These are phyloP conservation scores for Falco cherrug DNA, from an alignment of 2,797 vertebrate genomes.

Conservation along the genomic window DNA sequence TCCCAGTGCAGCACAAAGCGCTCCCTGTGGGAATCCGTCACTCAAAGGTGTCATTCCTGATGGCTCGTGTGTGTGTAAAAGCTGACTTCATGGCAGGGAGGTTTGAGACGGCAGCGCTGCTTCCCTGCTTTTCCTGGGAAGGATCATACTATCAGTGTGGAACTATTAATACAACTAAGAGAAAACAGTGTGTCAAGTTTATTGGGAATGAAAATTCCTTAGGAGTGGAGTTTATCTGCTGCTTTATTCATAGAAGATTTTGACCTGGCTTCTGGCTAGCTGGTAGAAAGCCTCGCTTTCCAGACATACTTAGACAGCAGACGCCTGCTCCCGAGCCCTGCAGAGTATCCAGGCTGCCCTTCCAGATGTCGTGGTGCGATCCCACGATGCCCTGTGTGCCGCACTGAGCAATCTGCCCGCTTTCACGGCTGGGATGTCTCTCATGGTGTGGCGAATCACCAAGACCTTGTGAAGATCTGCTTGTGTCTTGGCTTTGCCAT, in stretches of 20 bases:
- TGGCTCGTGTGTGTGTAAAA: not conserved
- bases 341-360: not conserved
- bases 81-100: not conserved
- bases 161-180: not conserved
- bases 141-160: not conserved
- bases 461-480: no score
- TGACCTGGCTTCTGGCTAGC: not conserved
- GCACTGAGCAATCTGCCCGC: accelerated
- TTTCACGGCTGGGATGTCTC: not conserved
- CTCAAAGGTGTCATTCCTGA: not conserved
- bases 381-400: not conserved
- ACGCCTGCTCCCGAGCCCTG: not conserved
- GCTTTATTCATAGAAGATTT: not conserved
- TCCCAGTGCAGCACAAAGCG: not conserved
- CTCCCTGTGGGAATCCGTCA: not conserved
- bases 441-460: accelerated
- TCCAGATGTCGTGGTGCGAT: accelerated
- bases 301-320: not conserved
- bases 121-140: not conserved
- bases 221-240: not conserved
- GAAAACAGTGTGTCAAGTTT: not conserved
- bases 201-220: not conserved
- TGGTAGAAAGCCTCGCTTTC: not conserved
- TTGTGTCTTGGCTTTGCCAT: accelerated
- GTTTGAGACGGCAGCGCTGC: not conserved